Conservation (phyloP, 2,797 vertebrate species). For the Anguilla obscura region DNA sequence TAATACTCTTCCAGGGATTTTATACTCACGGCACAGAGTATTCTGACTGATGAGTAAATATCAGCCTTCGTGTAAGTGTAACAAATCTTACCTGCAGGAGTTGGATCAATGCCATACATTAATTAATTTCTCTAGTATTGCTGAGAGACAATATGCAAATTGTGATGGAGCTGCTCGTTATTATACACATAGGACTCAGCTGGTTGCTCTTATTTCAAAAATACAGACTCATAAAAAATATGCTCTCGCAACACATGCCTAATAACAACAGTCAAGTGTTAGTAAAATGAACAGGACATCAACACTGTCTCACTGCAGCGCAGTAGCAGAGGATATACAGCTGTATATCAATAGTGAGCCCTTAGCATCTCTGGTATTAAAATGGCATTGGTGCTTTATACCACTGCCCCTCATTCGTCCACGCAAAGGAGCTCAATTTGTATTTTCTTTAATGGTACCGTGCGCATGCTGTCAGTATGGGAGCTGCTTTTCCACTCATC, state of each 20-base stretch:
- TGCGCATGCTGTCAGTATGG: neutral
- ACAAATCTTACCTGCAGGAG: conserved; percentile 23
- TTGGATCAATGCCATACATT: conserved; percentile 12
- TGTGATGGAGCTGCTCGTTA: neutral
- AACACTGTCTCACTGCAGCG: neutral
- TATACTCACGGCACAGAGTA: conserved; percentile 7
- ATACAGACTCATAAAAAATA: neutral
- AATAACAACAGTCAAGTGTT: neutral
- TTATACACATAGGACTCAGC: conserved; percentile 16
- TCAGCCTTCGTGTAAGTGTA: conserved; percentile 8
- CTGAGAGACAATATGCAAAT: conserved; percentile 22
- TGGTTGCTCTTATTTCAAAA: neutral
- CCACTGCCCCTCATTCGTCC: neutral
- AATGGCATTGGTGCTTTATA: neutral
- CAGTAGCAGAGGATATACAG: neutral
- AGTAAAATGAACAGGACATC: neutral
- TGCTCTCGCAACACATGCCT: neutral
- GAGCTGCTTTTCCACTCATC: neutral
- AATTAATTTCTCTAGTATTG: conserved; percentile 28
- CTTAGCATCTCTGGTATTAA: neutral
- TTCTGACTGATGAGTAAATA: conserved; percentile 19
- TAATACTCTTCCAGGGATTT: conserved; percentile 22
- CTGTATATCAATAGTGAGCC: neutral
- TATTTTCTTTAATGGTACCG: neutral
- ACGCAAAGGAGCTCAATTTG: neutral